phyloP scores from a whole-genome alignment of 2,888 invertebrate species.

The Sphinx pinastri region DNA sequence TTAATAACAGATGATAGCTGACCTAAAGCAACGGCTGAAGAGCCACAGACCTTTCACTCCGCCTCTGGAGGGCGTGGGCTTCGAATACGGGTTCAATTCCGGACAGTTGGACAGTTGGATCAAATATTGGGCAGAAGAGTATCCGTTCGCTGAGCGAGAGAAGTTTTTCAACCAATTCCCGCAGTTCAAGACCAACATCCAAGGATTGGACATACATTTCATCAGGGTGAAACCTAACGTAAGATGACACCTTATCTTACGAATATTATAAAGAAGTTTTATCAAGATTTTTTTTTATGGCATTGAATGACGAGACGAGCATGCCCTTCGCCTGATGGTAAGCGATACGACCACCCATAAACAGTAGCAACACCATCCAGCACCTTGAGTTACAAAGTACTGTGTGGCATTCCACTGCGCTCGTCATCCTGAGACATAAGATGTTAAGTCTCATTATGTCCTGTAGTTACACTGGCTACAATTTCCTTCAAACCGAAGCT shows the following conservation, averaged over 20 bases:
- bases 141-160: conserved; percentile 32
- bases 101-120: conserved; percentile 32
- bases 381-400: too few relatives aligned
- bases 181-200: conserved; percentile 38
- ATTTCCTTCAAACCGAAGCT: too few relatives aligned
- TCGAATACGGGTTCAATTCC: conserved; percentile 37
- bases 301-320: too few relatives aligned
- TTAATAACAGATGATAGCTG: conserved; percentile 34
- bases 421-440: too few relatives aligned
- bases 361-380: too few relatives aligned
- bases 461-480: too few relatives aligned
- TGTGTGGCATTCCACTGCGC: too few relatives aligned
- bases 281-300: too few relatives aligned
- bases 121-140: conserved; percentile 36
- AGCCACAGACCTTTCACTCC: conserved; percentile 30
- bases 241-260: conserved; percentile 28
- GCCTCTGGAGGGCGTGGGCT: conserved; percentile 28
- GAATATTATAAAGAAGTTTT: too few relatives aligned
- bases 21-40: conserved; percentile 31
- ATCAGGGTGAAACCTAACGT: conserved; percentile 86
- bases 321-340: too few relatives aligned
- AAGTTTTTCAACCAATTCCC: conserved; percentile 35
- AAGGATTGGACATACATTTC: conserved; percentile 66
- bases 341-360: too few relatives aligned
- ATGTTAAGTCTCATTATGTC: too few relatives aligned